phyloP scores from a whole-genome alignment of 2,113 vertebrate species.

The Thunnus thynnus region DNA sequence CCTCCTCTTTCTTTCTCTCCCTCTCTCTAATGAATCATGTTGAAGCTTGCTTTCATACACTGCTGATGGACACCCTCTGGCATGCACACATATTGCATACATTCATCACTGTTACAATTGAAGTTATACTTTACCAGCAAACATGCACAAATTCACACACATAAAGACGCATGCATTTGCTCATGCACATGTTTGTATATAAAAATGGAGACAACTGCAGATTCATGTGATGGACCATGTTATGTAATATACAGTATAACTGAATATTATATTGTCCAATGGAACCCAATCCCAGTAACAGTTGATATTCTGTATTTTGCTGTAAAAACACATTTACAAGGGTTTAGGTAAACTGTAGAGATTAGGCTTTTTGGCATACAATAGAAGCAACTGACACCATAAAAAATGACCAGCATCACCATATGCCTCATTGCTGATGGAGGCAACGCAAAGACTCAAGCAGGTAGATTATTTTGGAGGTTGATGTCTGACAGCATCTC shows the following conservation, averaged over 20 bases:
- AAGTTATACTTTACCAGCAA: constrained; percentile 68
- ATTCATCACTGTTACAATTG: constrained; percentile 82
- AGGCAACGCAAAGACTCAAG: background rate
- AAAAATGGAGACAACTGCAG: constrained; percentile 10
- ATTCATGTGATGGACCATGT: background rate
- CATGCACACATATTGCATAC: constrained; percentile 84
- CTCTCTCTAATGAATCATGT: constrained; percentile 81
- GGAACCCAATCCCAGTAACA: background rate
- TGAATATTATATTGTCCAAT: background rate
- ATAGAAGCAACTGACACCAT: background rate
- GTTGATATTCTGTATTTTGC: background rate
- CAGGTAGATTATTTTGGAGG: background rate
- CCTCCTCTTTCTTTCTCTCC: constrained; percentile 11
- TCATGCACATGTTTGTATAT: constrained; percentile 36
- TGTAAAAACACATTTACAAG: background rate
- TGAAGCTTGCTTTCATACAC: constrained; percentile 78
- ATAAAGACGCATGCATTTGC: constrained; percentile 35
- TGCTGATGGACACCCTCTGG: constrained; percentile 83
- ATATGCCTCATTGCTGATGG: background rate
- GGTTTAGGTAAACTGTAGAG: background rate
- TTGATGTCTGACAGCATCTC: constrained; percentile 11
- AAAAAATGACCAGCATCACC: background rate
- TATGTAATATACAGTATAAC: constrained; percentile 1
- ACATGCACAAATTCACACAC: constrained; percentile 40
- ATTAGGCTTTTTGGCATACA: background rate